These are phyloP conservation scores for Hylomyscus alleni DNA, from an alignment of 2,797 vertebrate species.

Conservation along the genomic window DNA sequence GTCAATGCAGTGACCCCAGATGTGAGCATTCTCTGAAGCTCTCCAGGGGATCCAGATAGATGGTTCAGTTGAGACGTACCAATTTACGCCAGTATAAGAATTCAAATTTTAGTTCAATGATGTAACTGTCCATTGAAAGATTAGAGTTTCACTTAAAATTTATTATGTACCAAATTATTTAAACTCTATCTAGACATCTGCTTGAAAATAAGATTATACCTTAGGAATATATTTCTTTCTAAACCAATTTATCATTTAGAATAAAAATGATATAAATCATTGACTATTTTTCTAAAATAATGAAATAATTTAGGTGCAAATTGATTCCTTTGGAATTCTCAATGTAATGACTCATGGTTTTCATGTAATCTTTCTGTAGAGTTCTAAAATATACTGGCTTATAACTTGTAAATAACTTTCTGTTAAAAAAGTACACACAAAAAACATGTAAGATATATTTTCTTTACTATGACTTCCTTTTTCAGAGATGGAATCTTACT, in stretches of 20 bases:
- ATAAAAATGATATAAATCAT: slow-evolving; percentile 17
- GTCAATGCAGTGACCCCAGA: neutral
- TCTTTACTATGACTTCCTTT: neutral
- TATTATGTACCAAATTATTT: neutral
- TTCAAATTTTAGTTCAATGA: slow-evolving; percentile 50
- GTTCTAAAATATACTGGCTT: neutral
- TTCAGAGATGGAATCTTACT: neutral
- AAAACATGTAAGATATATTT: neutral
- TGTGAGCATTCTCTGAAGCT: neutral
- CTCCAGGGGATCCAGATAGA: neutral
- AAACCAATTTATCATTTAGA: slow-evolving; percentile 28
- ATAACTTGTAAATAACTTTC: neutral
- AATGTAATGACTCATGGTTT: neutral
- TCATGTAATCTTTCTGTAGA: neutral
- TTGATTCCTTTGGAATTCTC: neutral
- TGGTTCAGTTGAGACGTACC: neutral
- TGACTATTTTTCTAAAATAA: slow-evolving; percentile 21
- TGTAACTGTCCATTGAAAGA: neutral
- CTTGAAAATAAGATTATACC: neutral
- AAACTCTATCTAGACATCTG: slow-evolving; percentile 9
- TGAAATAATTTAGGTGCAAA: slow-evolving; percentile 54
- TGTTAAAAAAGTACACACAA: neutral
- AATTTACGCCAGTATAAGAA: neutral
- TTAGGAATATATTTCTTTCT: neutral
- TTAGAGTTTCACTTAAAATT: slow-evolving; percentile 14